Conservation (phyloP, 2,797 vertebrate species). For the Euthynnus affinis region DNA sequence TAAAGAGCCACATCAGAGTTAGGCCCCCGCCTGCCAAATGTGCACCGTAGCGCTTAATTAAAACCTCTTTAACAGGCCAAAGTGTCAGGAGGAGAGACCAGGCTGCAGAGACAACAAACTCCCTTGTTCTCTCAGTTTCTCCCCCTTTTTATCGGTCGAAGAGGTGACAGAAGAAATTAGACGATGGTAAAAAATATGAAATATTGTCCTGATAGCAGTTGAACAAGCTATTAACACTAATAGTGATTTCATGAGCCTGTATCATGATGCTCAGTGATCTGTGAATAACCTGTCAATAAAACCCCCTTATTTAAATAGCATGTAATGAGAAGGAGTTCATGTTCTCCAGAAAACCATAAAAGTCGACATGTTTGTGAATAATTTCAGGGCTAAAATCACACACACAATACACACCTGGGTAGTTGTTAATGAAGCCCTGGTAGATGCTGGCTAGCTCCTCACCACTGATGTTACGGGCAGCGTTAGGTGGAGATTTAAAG, state of each 20-base stretch:
- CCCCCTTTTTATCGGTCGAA: conserved; percentile 7
- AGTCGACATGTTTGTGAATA: not conserved
- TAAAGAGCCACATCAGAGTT: conserved; percentile 64
- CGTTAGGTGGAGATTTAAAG: conserved; percentile 93
- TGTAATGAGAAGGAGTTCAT: not conserved
- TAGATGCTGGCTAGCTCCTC: conserved; percentile 92
- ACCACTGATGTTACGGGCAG: conserved; percentile 91
- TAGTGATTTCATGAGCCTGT: not conserved
- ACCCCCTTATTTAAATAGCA: not conserved
- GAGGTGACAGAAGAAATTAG: conserved; percentile 27
- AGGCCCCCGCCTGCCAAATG: conserved; percentile 59
- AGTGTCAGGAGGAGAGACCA: conserved; percentile 42
- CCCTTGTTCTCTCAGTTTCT: conserved; percentile 28
- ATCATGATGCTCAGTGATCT: not conserved
- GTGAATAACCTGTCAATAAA: conserved; percentile 8
- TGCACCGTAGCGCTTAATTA: conserved; percentile 71
- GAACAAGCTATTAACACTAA: conserved; percentile 15
- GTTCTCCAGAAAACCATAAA: not conserved
- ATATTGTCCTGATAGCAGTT: conserved; percentile 13
- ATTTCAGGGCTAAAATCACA: not conserved
- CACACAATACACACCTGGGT: conserved; percentile 87
- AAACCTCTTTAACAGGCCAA: conserved; percentile 65
- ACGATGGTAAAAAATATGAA: conserved; percentile 7
- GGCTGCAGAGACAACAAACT: conserved; percentile 28
- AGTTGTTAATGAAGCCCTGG: conserved; percentile 93